phyloP scores from a whole-genome alignment of 2,113 vertebrate genomes.

The Gallinago media region DNA sequence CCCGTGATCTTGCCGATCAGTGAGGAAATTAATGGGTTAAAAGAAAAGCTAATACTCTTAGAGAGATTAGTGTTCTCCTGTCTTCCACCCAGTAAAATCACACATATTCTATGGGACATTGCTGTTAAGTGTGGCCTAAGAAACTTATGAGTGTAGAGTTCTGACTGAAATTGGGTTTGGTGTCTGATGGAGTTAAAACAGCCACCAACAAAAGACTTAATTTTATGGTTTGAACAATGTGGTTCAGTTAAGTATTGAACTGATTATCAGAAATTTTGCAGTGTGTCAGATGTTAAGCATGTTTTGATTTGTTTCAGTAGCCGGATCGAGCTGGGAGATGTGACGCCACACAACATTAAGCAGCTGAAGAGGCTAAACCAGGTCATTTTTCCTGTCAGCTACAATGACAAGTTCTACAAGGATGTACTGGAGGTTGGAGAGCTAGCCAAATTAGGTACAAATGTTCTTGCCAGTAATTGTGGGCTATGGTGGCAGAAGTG shows the following conservation, averaged over 20 bases:
- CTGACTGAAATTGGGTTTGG: not conserved
- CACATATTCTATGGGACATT: rapidly evolving
- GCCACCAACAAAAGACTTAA: not conserved
- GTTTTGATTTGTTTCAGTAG: slow-evolving; percentile 99
- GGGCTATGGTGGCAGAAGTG: not conserved
- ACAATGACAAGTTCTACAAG: slow-evolving; percentile 99
- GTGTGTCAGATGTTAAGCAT: slow-evolving; percentile 81
- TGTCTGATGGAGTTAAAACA: not conserved
- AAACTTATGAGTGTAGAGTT: not conserved
- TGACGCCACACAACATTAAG: slow-evolving; percentile 99
- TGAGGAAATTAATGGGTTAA: not conserved
- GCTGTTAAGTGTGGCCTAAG: not conserved
- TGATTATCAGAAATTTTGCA: not conserved
- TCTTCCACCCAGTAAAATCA: not conserved
- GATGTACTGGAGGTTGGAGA: slow-evolving; percentile 99
- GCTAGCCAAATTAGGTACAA: slow-evolving; percentile 95
- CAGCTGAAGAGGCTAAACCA: slow-evolving; percentile 98
- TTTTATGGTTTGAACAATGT: not conserved
- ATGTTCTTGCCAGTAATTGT: slow-evolving; percentile 35
- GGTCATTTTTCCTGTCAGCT: slow-evolving; percentile 99
- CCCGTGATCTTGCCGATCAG: not conserved
- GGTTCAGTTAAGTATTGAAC: not conserved
- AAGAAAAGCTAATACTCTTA: not conserved
- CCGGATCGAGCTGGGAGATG: slow-evolving; percentile 99
- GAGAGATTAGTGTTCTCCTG: not conserved